A percentile compares a stretch with the other conserved stretches of the same genome.
phyloP scores from a whole-genome alignment of 2,888 invertebrate genomes.

The Sarcophaga carnaria region DNA sequence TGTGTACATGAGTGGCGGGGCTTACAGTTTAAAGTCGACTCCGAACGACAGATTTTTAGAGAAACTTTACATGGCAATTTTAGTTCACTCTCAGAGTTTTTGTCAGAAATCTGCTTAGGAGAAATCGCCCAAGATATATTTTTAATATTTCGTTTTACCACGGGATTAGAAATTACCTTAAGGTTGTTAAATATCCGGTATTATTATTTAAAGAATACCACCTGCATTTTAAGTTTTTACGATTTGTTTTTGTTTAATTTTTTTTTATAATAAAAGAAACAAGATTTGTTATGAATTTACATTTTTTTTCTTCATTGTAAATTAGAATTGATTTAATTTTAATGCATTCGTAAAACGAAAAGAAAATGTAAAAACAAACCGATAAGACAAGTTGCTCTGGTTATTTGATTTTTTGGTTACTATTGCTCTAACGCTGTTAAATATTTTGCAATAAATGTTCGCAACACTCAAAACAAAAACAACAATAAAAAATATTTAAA shows the following conservation, averaged over 20 bases:
- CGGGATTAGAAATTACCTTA: no score
- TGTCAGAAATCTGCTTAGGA: no score
- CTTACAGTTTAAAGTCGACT: no score
- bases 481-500: constrained; percentile 19
- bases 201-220: constrained; percentile 39
- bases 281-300: constrained; percentile 27
- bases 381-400: constrained; percentile 64
- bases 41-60: no score
- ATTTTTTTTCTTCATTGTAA: constrained; percentile 6
- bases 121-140: no score
- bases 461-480: constrained; percentile 23
- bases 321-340: constrained; percentile 38
- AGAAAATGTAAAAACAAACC: neutral
- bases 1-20: no score
- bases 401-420: constrained; percentile 52
- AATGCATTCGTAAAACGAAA: constrained; percentile 29
- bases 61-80: no score
- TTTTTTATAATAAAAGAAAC: constrained; percentile 29
- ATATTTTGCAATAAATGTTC: constrained; percentile 62
- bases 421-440: constrained; percentile 32
- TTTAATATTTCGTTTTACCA: no score
- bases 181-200: no score
- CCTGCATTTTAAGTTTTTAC: constrained; percentile 54
- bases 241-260: neutral
- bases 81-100: no score